A percentile compares a stretch with the other conserved stretches of the same genome.
Evolutionary conservation across 2,888 invertebrate genomes (phyloP).

Genomic region (Leptopterna dolabrata): DNA sequence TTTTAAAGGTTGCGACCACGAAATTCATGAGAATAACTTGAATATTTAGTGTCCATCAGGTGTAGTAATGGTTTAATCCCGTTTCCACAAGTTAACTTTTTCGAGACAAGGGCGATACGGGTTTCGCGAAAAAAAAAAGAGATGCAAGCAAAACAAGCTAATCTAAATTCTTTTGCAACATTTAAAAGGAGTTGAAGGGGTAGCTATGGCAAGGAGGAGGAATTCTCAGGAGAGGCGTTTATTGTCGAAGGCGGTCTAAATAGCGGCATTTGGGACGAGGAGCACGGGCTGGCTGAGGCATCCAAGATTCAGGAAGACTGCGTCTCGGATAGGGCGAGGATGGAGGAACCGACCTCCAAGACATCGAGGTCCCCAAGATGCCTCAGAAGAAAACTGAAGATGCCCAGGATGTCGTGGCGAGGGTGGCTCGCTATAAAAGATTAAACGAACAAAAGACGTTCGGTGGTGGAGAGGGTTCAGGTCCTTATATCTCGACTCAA

Average conservation of each 20-base stretch:
- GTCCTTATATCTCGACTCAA: slow-evolving; percentile 48
- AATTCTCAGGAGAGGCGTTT: slow-evolving; percentile 53
- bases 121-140: neutral
- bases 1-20: neutral
- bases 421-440: slow-evolving; percentile 32
- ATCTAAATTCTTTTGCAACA: slow-evolving; percentile 53
- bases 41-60: slow-evolving; percentile 45
- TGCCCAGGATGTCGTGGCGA: neutral
- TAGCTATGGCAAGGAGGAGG: slow-evolving; percentile 4
- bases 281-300: slow-evolving; percentile 19
- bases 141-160: slow-evolving; percentile 43
- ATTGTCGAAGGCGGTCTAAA: slow-evolving; percentile 54
- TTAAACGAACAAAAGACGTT: slow-evolving; percentile 28
- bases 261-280: slow-evolving; percentile 47
- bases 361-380: neutral
- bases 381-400: neutral
- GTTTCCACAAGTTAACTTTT: neutral
- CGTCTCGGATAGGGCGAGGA: neutral
- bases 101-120: neutral
- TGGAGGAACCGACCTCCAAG: neutral
- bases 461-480: neutral
- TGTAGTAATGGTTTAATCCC: slow-evolving; percentile 22
- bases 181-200: slow-evolving; percentile 46
- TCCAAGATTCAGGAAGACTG: slow-evolving; percentile 48
- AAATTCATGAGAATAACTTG: neutral